phyloP scores from a whole-genome alignment of 2,797 vertebrate genomes.

The Propithecus deckenii region DNA sequence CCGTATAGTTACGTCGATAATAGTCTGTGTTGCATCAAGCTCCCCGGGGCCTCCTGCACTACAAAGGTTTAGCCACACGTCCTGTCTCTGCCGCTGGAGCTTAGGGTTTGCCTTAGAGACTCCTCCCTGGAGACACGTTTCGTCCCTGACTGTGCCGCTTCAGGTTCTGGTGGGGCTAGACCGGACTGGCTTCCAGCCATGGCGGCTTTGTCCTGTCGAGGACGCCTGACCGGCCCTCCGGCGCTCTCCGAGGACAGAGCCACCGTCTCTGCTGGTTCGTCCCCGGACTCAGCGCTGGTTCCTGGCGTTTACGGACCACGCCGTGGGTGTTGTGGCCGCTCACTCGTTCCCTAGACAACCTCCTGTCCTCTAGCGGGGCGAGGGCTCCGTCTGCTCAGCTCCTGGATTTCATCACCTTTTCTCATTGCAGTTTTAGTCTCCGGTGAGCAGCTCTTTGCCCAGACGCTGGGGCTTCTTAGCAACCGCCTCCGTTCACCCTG shows the following conservation, averaged over 20 bases:
- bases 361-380: background rate
- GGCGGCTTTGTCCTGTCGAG: background rate
- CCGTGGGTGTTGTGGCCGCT: background rate
- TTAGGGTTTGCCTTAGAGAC: background rate
- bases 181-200: background rate
- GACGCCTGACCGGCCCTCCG: background rate
- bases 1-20: background rate
- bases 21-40: constrained; percentile 31
- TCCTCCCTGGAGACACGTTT: background rate
- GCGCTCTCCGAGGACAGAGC: background rate
- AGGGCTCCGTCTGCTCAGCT: background rate
- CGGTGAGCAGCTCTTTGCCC: background rate
- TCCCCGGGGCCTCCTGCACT: background rate
- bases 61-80: background rate
- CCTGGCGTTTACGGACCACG: background rate
- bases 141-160: background rate
- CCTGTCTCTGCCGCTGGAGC: background rate
- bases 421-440: background rate
- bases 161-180: background rate
- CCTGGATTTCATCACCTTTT: constrained; percentile 18
- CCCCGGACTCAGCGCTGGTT: background rate
- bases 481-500: background rate
- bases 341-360: background rate
- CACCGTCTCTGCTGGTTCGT: background rate
- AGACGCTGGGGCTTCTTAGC: background rate